Evolutionary conservation across 2,113 vertebrate genomes (phyloP).

Genomic region (zebrafish (Danio rerio)): DNA sequence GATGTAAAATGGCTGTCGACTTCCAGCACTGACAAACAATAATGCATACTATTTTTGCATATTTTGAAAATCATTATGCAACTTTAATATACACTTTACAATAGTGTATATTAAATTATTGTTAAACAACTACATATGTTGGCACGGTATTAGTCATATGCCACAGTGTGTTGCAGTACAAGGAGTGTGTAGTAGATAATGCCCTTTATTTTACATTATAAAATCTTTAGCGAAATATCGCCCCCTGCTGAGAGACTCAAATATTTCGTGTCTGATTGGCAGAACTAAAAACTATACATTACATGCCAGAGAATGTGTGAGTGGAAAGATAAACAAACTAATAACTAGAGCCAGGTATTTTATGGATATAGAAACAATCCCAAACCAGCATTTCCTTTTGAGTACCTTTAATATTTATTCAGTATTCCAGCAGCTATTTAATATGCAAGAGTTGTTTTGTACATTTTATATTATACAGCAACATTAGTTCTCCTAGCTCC

Average conservation of each 20-base stretch:
- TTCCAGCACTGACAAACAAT: not conserved
- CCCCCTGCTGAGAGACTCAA: conserved; percentile 7
- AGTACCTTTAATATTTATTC: conserved; percentile 60
- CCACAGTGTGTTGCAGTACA: not conserved
- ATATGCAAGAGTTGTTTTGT: conserved; percentile 63
- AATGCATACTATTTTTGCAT: not conserved
- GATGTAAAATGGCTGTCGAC: not conserved
- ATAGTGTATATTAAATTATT: not conserved
- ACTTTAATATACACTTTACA: not conserved
- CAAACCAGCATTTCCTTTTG: conserved; percentile 13
- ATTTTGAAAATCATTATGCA: not conserved
- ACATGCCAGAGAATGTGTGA: too few relatives aligned
- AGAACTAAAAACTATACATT: not conserved
- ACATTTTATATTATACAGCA: conserved; percentile 60
- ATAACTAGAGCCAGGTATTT: not conserved
- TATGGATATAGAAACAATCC: not conserved
- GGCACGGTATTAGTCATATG: not conserved
- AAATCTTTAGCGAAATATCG: not conserved
- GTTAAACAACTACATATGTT: not conserved
- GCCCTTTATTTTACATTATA: not conserved
- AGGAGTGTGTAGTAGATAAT: not conserved
- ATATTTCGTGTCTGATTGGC: not conserved
- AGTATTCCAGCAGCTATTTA: conserved; percentile 63
- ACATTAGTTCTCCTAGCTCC: conserved; percentile 54
- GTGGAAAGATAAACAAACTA: not conserved